Conservation (phyloP, 2,113 vertebrate species). For the Entomyzon cyanotis region DNA sequence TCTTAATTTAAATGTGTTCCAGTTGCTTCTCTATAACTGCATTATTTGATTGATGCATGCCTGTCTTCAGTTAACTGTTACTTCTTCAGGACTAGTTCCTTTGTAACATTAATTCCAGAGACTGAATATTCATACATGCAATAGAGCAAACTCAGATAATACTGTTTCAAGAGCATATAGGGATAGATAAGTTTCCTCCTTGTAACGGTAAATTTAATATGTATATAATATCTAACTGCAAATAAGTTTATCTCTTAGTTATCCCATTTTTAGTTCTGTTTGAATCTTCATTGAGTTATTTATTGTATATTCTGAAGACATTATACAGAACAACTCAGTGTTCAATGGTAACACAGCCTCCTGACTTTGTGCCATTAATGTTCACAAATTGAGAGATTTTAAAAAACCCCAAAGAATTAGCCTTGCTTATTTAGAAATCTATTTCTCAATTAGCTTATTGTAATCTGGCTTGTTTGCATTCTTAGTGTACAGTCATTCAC, state of each 20-base stretch:
- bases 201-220: background rate
- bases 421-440: background rate
- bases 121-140: background rate
- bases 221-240: background rate
- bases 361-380: background rate
- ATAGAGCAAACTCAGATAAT: background rate
- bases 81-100: background rate
- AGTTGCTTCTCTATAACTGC: fast-evolving
- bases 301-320: background rate
- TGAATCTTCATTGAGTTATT: background rate
- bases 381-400: background rate
- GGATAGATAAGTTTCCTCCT: background rate
- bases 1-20: background rate
- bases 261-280: background rate
- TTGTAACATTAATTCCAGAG: background rate
- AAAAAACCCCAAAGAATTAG: background rate
- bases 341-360: background rate
- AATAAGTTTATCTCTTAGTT: background rate
- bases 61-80: background rate
- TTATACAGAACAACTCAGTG: background rate
- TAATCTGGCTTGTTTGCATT: background rate
- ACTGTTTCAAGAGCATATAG: background rate
- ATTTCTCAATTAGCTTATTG: background rate
- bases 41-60: background rate
- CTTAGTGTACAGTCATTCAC: background rate